Evolutionary conservation across 2,797 vertebrate species (phyloP).

Genomic region (Cryptoprocta ferox): DNA sequence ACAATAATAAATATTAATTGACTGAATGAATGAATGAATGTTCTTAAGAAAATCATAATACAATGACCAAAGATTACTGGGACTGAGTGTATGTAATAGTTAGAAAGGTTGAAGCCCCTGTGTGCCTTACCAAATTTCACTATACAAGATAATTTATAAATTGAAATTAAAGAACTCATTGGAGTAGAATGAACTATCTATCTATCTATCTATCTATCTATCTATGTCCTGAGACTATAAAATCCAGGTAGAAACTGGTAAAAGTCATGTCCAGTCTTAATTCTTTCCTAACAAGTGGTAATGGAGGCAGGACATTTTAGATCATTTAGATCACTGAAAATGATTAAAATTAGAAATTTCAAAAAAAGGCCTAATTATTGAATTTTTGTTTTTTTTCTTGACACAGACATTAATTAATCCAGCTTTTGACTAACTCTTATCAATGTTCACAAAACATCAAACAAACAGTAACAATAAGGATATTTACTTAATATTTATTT

Average conservation of each 20-base stretch:
- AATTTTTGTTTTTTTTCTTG: not conserved
- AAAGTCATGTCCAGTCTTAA: conserved; percentile 28
- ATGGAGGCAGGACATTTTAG: not conserved
- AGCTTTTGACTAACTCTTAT: not conserved
- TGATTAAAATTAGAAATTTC: not conserved
- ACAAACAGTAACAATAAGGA: not conserved
- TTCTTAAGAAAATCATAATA: not conserved
- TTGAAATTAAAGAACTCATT: conserved; percentile 11
- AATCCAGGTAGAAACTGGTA: not conserved
- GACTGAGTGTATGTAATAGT: not conserved
- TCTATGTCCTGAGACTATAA: not conserved
- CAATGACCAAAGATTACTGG: not conserved
- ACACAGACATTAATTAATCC: not conserved
- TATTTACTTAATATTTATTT: not conserved
- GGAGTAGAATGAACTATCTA: not conserved
- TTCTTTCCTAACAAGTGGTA: not conserved
- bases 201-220: not conserved
- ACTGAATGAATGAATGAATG: not conserved
- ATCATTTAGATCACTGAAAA: not conserved
- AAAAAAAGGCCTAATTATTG: not conserved
- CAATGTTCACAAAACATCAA: not conserved
- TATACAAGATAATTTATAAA: not conserved
- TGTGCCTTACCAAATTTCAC: not conserved
- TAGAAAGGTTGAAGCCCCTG: not conserved
- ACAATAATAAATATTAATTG: not conserved